Evolutionary conservation across 2,113 vertebrate genomes (phyloP).

Genomic region (Rhinoptilus africanus): DNA sequence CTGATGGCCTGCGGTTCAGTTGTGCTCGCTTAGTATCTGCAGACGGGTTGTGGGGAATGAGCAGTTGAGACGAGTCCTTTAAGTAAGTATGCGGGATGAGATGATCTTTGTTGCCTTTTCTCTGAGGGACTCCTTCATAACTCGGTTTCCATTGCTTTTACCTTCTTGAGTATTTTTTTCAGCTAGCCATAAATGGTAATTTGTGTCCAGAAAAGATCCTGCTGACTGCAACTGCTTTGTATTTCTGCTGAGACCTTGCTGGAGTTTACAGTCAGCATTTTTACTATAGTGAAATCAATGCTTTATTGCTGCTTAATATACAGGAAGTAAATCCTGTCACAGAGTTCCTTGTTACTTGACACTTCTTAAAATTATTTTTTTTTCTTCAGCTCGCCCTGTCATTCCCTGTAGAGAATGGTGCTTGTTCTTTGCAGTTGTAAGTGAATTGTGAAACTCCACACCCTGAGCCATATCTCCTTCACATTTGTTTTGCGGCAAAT

Average conservation of each 20-base stretch:
- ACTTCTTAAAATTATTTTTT: not conserved
- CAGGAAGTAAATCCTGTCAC: slow-evolving; percentile 1
- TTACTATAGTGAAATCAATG: slow-evolving; percentile 27
- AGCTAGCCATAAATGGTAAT: not conserved
- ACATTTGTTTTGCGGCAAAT: slow-evolving; percentile 31
- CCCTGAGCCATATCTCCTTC: slow-evolving; percentile 36
- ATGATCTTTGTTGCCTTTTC: not conserved
- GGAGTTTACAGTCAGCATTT: slow-evolving; percentile 34
- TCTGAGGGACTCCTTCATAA: not conserved
- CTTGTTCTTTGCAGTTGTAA: slow-evolving; percentile 4
- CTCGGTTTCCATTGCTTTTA: not conserved
- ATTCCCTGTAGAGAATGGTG: not conserved
- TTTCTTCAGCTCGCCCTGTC: not conserved
- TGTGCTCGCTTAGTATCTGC: not conserved
- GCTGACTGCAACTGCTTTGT: slow-evolving; percentile 13
- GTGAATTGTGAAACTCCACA: not conserved
- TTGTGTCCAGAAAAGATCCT: not conserved
- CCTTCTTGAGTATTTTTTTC: not conserved
- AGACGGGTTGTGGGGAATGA: rapidly evolving
- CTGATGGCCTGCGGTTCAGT: rapidly evolving
- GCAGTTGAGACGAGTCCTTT: not conserved
- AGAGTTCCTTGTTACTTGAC: slow-evolving; percentile 1
- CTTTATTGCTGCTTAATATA: slow-evolving; percentile 35
- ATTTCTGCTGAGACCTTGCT: slow-evolving; percentile 8
- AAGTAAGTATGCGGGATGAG: not conserved